Evolutionary conservation across 2,113 vertebrate species (phyloP).

Genomic region (Charadrius vociferus): DNA sequence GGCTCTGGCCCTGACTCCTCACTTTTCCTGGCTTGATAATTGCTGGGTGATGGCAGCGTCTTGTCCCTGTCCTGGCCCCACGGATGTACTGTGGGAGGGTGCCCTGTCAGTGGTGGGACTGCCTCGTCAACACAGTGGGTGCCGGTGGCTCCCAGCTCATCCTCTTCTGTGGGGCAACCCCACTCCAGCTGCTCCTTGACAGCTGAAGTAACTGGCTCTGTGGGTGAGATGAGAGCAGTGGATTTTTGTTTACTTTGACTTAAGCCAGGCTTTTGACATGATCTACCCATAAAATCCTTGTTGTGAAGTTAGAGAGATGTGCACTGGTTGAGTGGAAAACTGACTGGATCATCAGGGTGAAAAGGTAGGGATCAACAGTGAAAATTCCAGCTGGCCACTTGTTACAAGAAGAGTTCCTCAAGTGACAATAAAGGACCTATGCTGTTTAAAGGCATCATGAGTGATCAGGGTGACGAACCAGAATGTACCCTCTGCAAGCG

Average conservation of each 20-base stretch:
- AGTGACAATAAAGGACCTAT: not conserved
- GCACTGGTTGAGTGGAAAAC: not conserved
- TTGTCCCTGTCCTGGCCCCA: not conserved
- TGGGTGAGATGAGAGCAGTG: not conserved
- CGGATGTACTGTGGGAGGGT: not conserved
- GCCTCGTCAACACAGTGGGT: rapidly evolving
- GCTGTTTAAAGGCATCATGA: not conserved
- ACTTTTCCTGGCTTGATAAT: not conserved
- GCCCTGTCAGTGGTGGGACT: rapidly evolving
- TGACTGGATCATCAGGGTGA: not conserved
- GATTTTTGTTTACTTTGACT: not conserved
- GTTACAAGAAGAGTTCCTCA: not conserved
- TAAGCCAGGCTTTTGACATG: not conserved
- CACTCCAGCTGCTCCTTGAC: not conserved
- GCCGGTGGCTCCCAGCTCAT: not conserved
- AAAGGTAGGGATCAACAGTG: not conserved
- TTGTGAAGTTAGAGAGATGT: not conserved
- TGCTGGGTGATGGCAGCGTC: rapidly evolving
- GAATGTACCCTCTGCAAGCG: not conserved
- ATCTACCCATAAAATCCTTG: not conserved
- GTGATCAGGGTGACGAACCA: not conserved
- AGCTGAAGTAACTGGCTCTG: not conserved
- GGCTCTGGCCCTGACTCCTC: not conserved
- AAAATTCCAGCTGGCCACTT: not conserved
- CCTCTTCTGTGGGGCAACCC: not conserved